These are phyloP conservation scores for Steromphala cineraria DNA, from an alignment of 2,888 invertebrate genomes.

Conservation along the genomic window DNA sequence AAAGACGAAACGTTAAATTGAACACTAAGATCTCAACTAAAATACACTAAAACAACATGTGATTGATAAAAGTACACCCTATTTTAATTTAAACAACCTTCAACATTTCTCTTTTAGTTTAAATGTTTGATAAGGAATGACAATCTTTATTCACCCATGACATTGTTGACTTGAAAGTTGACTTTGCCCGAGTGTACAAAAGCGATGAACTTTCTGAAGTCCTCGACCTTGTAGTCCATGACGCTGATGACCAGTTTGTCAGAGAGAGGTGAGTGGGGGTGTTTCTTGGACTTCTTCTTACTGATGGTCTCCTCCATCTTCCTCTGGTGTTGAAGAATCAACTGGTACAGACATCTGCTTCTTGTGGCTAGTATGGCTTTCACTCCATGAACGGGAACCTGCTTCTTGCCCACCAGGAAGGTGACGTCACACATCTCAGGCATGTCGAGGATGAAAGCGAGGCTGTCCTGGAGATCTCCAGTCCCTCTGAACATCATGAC, in stretches of 20 bases:
- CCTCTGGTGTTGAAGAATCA: slow-evolving; percentile 9
- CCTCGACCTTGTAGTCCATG: background rate
- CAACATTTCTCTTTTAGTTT: too few relatives aligned
- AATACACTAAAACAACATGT: too few relatives aligned
- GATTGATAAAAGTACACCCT: too few relatives aligned
- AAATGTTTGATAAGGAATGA: background rate
- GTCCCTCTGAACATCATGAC: slow-evolving; percentile 11
- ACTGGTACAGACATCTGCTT: slow-evolving; percentile 11
- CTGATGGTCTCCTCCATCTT: background rate
- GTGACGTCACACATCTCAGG: slow-evolving; percentile 7
- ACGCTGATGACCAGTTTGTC: background rate
- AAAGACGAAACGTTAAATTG: too few relatives aligned
- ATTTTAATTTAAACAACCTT: too few relatives aligned
- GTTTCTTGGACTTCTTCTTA: slow-evolving; percentile 6
- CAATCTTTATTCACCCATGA: background rate
- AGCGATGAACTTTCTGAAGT: background rate
- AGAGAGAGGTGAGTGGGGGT: background rate
- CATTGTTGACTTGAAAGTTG: background rate
- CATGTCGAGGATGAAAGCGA: slow-evolving; percentile 1
- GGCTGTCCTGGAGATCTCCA: background rate
- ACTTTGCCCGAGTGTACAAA: slow-evolving; percentile 12
- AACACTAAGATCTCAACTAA: too few relatives aligned
- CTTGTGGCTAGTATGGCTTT: slow-evolving; percentile 19
- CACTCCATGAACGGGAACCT: slow-evolving; percentile 8
- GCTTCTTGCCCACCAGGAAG: background rate